These are phyloP conservation scores for Rallus crepitans DNA, from an alignment of 2,797 vertebrate species.

Conservation along the genomic window DNA sequence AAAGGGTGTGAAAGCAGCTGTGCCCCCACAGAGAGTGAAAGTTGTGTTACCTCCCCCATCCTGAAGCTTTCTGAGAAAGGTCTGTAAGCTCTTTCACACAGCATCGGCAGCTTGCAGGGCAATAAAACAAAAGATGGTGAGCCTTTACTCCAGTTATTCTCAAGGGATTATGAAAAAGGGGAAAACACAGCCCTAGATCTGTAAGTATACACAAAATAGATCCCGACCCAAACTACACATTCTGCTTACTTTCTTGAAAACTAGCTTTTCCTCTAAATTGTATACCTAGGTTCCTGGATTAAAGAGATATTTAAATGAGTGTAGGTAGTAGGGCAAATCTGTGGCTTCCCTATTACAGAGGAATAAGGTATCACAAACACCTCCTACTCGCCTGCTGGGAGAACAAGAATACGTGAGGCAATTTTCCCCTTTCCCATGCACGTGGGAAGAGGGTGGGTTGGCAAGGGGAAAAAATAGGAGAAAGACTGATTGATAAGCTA, in stretches of 20 bases:
- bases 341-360: constrained; percentile 50
- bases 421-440: constrained; percentile 29
- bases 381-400: constrained; percentile 56
- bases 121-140: neutral
- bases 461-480: constrained; percentile 17
- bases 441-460: constrained; percentile 41
- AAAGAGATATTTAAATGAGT: constrained; percentile 1
- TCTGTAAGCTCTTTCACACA: neutral
- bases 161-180: neutral
- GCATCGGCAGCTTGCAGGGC: neutral
- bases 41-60: neutral
- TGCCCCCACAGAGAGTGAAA: neutral
- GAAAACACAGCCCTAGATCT: neutral
- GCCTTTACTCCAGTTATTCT: neutral
- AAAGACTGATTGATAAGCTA: neutral
- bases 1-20: neutral
- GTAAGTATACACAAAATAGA: neutral
- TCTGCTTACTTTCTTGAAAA: neutral
- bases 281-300: neutral
- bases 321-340: constrained; percentile 25
- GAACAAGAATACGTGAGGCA: constrained; percentile 27
- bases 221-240: neutral
- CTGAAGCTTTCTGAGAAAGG: neutral
- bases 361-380: constrained; percentile 61
- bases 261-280: neutral